Evolutionary conservation across 2,888 invertebrate species (phyloP), one percentile per base, ranked within the genome.

Genomic region (Thalpophila matura): DNA sequence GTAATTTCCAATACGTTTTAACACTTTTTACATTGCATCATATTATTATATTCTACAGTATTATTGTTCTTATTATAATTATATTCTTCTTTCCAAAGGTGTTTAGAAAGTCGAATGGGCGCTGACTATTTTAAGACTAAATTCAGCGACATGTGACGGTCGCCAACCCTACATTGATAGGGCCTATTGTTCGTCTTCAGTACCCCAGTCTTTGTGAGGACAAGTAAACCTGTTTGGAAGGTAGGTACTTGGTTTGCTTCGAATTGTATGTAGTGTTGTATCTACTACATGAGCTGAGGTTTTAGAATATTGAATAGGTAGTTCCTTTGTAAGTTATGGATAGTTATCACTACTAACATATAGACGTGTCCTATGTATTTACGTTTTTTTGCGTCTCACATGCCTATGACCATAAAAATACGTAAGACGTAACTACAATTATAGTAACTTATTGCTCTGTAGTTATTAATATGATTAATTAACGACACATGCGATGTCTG

Each of bases 201-300:
- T 75, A 43, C 49, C 80, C 81, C 73, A 81, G 75, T n/a, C 81
- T 83, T 85, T 87, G 88, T 85, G 78, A 77, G 81, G 83, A 81
- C 86, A 86, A 72, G 82, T 78, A 86, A 91, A 92, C 91, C 88
- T 83, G 91, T 91, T 89, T 79, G 69, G 66, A 53, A 82, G 58
- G 83, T 82, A 82, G 58, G 83, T 82, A 80, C 78, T 75, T 81
- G 81, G 83, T 84, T 86, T 83, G 82, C 73, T 74, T 68, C 77
- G 80, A 79, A 83, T 81, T 81, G 77, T 80, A 74, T 70, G 65
- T 40, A 37, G 29, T n/a, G n/a, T 55, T 47, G 47, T 54, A 40
- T 14, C 22, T 40, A 51, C 22, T 29, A 60, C 22, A 60, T 26
- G 24, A 29, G 27, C 26, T 29, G 37, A 29, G 40, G n/a, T 18